Conservation (phyloP, 1,140 invertebrate species). For the Acromyrmex echinatior region DNA sequence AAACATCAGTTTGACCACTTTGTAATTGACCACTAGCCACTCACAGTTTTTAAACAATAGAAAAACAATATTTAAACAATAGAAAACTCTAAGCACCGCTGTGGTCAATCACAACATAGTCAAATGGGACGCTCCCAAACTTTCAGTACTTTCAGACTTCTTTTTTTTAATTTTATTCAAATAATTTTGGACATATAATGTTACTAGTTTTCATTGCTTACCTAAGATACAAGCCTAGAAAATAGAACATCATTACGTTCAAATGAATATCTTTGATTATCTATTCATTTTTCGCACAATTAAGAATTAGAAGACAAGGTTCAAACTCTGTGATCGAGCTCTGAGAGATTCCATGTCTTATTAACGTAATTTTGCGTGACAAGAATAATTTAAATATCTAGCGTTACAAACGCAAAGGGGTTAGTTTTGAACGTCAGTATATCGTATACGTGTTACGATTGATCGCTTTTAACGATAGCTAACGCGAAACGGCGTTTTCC, state of each 20-base stretch:
- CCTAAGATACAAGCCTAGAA: not conserved
- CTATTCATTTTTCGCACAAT: not conserved
- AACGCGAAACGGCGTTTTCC: conserved; percentile 33
- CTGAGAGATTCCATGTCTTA: not conserved
- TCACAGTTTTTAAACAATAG: no score
- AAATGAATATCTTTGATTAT: not conserved
- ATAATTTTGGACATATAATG: not conserved
- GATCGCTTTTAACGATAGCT: conserved; percentile 47
- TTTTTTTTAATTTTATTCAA: not conserved
- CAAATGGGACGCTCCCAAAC: no score
- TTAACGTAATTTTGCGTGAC: not conserved
- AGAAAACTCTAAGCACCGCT: no score
- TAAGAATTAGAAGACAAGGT: not conserved
- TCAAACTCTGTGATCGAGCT: no score
- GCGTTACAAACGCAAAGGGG: not conserved
- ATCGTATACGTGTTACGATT: not conserved
- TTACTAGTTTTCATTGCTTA: not conserved
- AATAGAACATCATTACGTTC: not conserved
- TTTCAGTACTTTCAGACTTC: not conserved
- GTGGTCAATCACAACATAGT: no score
- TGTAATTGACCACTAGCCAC: no score
- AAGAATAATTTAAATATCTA: conserved; percentile 5
- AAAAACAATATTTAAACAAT: no score
- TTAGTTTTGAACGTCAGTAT: not conserved
- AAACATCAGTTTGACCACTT: no score